Conservation (phyloP, 1,140 invertebrate genomes). For the Eurosta solidaginis region DNA sequence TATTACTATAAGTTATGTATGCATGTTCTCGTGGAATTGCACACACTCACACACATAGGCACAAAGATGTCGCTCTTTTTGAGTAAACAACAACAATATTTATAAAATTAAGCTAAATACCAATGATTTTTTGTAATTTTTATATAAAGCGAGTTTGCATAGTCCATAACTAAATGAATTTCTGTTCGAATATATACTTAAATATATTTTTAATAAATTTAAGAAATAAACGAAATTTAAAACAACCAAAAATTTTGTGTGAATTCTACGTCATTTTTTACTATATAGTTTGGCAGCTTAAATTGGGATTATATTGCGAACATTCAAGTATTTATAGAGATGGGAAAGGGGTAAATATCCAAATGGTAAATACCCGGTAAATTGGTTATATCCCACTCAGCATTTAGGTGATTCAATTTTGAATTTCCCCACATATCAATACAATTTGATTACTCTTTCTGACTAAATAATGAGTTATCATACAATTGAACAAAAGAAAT, state of each 20-base stretch:
- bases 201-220: slow-evolving; percentile 14
- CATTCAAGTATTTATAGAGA: no score
- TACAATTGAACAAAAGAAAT: no score
- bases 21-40: no score
- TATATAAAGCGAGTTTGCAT: background rate
- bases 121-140: slow-evolving; percentile 28
- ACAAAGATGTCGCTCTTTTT: background rate
- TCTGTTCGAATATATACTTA: slow-evolving; percentile 10
- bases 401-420: no score
- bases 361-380: no score
- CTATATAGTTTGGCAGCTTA: no score
- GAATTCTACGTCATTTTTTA: background rate
- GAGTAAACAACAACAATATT: background rate
- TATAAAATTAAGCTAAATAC: slow-evolving; percentile 23
- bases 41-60: background rate
- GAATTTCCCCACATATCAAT: no score
- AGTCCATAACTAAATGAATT: slow-evolving; percentile 2
- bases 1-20: background rate
- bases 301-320: no score
- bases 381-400: no score
- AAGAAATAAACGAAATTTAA: slow-evolving; percentile 17
- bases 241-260: background rate
- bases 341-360: no score
- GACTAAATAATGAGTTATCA: no score
- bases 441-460: no score